phyloP scores from a whole-genome alignment of 2,113 vertebrate species.

The Hassar affinis region DNA sequence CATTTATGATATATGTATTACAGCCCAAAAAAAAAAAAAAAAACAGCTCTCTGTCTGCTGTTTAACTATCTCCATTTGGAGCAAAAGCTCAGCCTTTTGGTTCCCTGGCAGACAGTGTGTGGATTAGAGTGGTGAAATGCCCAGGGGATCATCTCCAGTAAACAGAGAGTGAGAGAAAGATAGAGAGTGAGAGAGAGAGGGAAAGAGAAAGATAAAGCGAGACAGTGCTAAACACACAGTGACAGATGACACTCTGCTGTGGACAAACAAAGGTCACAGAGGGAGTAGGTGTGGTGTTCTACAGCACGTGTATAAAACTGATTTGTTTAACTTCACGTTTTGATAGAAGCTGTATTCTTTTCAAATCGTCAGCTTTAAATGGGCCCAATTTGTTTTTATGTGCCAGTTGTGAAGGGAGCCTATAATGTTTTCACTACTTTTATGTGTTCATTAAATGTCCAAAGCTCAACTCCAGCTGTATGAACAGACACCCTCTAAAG shows the following conservation, averaged over 20 bases:
- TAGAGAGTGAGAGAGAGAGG: constrained; percentile 16
- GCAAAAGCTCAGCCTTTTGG: constrained; percentile 56
- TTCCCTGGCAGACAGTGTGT: constrained; percentile 51
- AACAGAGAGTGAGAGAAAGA: constrained; percentile 39
- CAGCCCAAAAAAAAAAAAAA: constrained; percentile 46
- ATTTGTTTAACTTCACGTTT: constrained; percentile 46
- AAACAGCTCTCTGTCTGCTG: constrained; percentile 41
- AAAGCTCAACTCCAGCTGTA: constrained; percentile 29
- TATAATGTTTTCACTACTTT: constrained; percentile 48
- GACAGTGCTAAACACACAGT: constrained; percentile 46
- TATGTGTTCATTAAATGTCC: constrained; percentile 53
- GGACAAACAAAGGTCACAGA: constrained; percentile 55
- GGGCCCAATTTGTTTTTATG: constrained; percentile 43
- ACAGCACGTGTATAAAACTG: constrained; percentile 42
- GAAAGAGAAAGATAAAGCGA: constrained; percentile 13
- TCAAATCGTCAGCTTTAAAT: constrained; percentile 44
- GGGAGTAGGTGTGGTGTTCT: constrained; percentile 34
- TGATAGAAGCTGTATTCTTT: constrained; percentile 47
- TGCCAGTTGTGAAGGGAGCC: constrained; percentile 43
- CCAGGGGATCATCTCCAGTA: constrained; percentile 56
- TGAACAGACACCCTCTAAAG: constrained; percentile 34
- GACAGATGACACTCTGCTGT: constrained; percentile 48
- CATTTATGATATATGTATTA: constrained; percentile 50
- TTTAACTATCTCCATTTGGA: constrained; percentile 53
- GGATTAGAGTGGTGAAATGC: constrained; percentile 56